Base-by-base conservation (phyloP, 2,113 vertebrate genomes). In the Ramphastos sulfuratus region DNA sequence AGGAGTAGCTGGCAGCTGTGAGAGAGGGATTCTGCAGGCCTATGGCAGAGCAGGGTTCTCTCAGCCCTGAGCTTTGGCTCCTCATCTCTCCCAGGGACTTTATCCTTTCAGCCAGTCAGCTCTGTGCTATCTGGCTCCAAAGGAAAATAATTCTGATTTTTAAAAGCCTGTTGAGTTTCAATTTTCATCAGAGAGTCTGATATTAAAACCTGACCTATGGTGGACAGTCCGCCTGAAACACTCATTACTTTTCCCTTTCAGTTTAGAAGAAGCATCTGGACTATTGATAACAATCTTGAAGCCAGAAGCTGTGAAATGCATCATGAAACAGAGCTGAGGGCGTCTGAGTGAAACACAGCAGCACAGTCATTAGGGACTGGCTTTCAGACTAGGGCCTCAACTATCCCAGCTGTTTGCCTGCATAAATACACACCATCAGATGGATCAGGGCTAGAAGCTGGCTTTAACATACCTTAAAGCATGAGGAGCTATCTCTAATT, bases 281-380 rank as follows among this genome's bases (percentile, higher is more conserved):
- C 79, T 89, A 82, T 46, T 85, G 94, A 94, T 80, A 75, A 86
- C 33, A 77, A 80, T 87, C 87, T 80, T 48, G 44, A 58, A 95
- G 37, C 19, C 71, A 87, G 87, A 87, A 93, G 28, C 72, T 80
- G 72, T 93, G 89, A 94, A 95, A 80, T 0, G 0, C 31, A 61
- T 83, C 52, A 27, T 28, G 61, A 85, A 93, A 82, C 44, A 2
- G 4, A 78, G 48, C 64, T 87, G 84, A 82, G 65, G n/a, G 10
- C 25, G 20, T 31, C 69, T 28, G 30, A 71, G 18, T 65, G 65
- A 90, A 94, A 72, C 54, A 58, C 46, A 66, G 56, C 24, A 71
- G 63, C 19, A 56, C 27, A 72, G 58, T 52, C 52, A 59, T 46
- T 72, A 87, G 81, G 39, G 58, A 74, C 39, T 23, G 18, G 21